These are phyloP conservation scores for Mionectes macconnelli DNA, from an alignment of 2,113 vertebrate species.

Conservation along the genomic window DNA sequence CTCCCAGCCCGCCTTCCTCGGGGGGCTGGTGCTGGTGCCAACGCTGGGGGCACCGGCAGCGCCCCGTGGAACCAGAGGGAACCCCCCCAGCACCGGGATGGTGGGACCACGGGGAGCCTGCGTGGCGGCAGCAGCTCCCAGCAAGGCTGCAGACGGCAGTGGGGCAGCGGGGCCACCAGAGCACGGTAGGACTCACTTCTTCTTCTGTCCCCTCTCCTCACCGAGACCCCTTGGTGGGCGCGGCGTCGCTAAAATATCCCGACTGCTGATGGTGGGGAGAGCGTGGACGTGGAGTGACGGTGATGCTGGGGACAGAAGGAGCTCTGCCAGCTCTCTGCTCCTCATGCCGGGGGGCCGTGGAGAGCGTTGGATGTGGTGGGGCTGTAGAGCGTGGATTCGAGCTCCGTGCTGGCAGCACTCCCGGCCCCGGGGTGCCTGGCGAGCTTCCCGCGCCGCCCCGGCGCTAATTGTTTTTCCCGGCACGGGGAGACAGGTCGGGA, in stretches of 20 bases:
- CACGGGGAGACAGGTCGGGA: not conserved
- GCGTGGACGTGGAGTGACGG: rapidly evolving
- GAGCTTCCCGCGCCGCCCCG: not conserved
- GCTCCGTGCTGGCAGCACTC: not conserved
- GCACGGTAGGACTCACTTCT: conserved; percentile 2
- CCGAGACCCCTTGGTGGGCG: not conserved
- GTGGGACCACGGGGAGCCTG: not conserved
- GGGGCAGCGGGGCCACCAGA: not conserved
- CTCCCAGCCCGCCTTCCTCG: conserved; percentile 28
- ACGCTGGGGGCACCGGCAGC: not conserved
- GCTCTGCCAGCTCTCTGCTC: not conserved
- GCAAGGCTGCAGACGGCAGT: not conserved
- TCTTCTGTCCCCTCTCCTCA: not conserved
- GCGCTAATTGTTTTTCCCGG: not conserved
- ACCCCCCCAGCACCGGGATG: rapidly evolving
- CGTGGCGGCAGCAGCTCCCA: not conserved
- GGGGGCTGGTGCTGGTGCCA: not conserved
- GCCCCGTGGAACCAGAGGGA: not conserved
- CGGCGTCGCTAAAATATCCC: not conserved
- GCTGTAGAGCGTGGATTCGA: rapidly evolving
- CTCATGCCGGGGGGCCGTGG: not conserved
- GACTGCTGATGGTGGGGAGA: rapidly evolving
- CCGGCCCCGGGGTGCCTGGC: not conserved
- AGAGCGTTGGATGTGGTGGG: not conserved
- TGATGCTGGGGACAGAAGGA: not conserved